Percentiles rank a stretch among this genome's conserved stretches.
These are phyloP conservation scores for Calephelis virginiensis DNA, from an alignment of 1,140 invertebrate genomes.

Conservation along the genomic window DNA sequence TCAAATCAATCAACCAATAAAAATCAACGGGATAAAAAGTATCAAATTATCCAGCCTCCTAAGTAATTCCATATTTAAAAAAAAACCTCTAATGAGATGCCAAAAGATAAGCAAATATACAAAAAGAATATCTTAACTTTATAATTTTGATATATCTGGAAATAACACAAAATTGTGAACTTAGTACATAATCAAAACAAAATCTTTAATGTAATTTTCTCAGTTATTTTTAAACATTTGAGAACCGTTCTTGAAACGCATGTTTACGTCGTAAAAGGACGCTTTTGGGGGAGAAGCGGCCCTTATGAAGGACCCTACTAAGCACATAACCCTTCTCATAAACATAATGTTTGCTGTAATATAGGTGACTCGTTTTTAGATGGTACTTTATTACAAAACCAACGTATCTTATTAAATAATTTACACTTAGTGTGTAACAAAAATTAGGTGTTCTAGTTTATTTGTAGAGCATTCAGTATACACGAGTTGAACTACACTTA, in stretches of 20 bases:
- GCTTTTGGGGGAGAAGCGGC: slow-evolving; percentile 44
- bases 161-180: too few species aligned
- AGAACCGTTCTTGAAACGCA: slow-evolving; percentile 36
- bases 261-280: slow-evolving; percentile 72
- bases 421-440: neutral
- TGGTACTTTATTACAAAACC: slow-evolving; percentile 23
- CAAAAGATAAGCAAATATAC: too few species aligned
- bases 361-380: slow-evolving; percentile 4
- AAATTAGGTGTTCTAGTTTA: neutral
- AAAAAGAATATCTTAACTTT: too few species aligned
- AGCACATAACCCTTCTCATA: slow-evolving; percentile 40
- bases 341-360: slow-evolving; percentile 8
- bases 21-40: too few species aligned
- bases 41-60: too few species aligned
- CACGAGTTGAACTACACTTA: too few species aligned
- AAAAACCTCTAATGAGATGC: too few species aligned
- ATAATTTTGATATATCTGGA: too few species aligned
- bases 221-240: slow-evolving; percentile 38
- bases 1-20: too few species aligned
- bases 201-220: neutral
- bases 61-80: too few species aligned
- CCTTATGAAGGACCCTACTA: slow-evolving; percentile 38
- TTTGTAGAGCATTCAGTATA: neutral
- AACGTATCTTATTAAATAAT: neutral
- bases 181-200: too few species aligned